Evolutionary conservation across 2,113 vertebrate species (phyloP), one percentile per base, ranked within the genome.

Genomic region (Galeopterus variegatus): DNA sequence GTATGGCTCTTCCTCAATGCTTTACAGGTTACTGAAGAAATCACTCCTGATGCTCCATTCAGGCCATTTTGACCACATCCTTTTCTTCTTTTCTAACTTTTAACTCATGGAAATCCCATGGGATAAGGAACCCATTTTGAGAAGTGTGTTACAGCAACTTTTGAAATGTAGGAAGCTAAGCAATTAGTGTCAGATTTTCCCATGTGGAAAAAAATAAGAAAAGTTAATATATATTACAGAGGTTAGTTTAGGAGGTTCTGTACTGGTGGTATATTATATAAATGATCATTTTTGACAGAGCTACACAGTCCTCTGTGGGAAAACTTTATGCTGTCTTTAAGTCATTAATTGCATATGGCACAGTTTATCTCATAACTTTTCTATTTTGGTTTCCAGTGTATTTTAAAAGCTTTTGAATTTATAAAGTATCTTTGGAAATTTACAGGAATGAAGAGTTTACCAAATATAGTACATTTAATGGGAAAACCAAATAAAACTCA

Each of bases 101-200:
- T 87, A 95, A 93, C 33, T 79, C n/a, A n/a, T 75, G 41, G 50
- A 95, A 89, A 82, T 72, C 89, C 36, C 92, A 24, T 17, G 79
- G 65, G 88, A 65, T 85, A 62, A 90, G 23, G 93, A 96, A 86
- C 72, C 64, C 88, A 79, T 95, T 89, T 95, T 83, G 69, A 90
- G 36, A 97, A 97, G 79, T 3, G 6, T 82, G 88, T 96, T 91
- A 91, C 36, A 88, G 48, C 62, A 87, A 52, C 56, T 95, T 92
- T 90, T 80, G 88, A 90, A 93, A 89, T 83, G 36, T 48, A 81
- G 83, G 31, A 79, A 86, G 21, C 89, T 85, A 93, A 93, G 90
- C 73, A 93, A 89, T 94, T 91, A 94, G 77, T 77, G 70, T 94
- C 67, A 88, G 12, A 21, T 75, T 77, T 91, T 96, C 65, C 21